Conservation (phyloP, 2,113 vertebrate genomes). For the Micromys minutus region DNA sequence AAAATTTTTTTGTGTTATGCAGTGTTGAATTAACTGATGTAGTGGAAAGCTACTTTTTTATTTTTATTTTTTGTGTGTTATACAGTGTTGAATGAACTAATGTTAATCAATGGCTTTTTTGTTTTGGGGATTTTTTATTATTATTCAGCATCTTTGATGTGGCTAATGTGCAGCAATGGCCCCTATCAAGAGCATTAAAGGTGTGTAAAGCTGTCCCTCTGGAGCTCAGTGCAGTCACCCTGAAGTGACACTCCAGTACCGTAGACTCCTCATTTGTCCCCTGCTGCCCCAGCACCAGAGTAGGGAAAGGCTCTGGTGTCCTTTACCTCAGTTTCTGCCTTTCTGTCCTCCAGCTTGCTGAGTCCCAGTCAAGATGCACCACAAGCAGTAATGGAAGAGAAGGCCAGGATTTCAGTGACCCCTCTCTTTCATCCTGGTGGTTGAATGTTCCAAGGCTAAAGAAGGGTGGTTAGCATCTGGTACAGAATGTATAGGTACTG, state of each 20-base stretch:
- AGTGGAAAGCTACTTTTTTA: constrained; percentile 56
- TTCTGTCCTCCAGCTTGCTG: neutral
- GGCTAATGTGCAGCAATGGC: neutral
- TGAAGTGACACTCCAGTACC: constrained; percentile 48
- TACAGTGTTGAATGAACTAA: neutral
- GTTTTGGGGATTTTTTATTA: neutral
- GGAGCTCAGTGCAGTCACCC: constrained; percentile 52
- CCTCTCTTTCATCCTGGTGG: constrained; percentile 15
- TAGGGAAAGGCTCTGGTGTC: constrained; percentile 58
- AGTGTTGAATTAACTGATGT: constrained; percentile 8
- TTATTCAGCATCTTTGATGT: neutral
- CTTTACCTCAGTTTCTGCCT: constrained; percentile 42
- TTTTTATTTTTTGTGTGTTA: neutral
- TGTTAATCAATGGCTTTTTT: constrained; percentile 39
- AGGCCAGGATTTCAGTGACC: neutral
- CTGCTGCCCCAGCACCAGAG: constrained; percentile 47
- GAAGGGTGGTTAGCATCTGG: neutral
- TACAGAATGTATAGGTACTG: neutral
- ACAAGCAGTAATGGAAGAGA: neutral
- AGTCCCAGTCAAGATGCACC: neutral
- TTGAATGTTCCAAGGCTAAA: neutral
- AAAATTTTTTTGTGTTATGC: neutral
- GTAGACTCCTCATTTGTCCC: neutral
- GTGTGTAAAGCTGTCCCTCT: neutral
- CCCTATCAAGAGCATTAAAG: constrained; percentile 61